Evolutionary conservation across 2,797 vertebrate species (phyloP), one percentile per base, ranked within the genome.

Genomic region (Tarsius wallacei): DNA sequence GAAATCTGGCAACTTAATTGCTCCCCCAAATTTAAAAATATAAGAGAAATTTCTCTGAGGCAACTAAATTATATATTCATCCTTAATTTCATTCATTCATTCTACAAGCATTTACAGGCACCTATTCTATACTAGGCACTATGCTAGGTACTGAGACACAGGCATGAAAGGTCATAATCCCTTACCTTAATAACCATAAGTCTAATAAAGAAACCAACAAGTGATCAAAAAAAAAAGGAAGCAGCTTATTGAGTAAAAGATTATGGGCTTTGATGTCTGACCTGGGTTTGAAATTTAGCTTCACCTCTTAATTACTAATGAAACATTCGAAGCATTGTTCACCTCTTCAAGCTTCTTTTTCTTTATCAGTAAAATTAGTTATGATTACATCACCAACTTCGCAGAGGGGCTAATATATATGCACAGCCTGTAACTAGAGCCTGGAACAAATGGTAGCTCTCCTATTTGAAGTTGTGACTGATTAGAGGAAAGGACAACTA

Each of bases 41-140:
- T 71, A 95, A 77, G 22, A 94, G n/a, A 91, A 61, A 95, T 81
- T 0, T 93, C 74, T 95, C 73, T 33, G 88, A 96, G 96, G 9
- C 7, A 87, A 57, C 85, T 95, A 68, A 88, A 24, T 49, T 13
- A 31, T 70, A 28, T 33, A 85, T 2, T 83, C 24, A 42, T 42
- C 89, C 13, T 36, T 74, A 87, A 19, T 57, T 51, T 57, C 24
- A 42, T 49, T 36, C 24, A 33, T 42, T 91, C 13, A 68, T 57
- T 89, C 47, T 42, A n/a, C 3, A 55, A 78, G n/a, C 33, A 84
- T 77, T 90, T 90, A 91, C 21, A 49, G 74, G 28, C 22, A 51
- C 17, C 53, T 53, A 57, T 36, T 53, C 42, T 47, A 84, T 19
- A 53, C 7, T 17, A 73, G n/a, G 15, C 14, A 88, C 10, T 63